A percentile compares a stretch with the other conserved stretches of the same genome.
Conservation (phyloP, 2,113 vertebrate species). For the Podilymbus podiceps region DNA sequence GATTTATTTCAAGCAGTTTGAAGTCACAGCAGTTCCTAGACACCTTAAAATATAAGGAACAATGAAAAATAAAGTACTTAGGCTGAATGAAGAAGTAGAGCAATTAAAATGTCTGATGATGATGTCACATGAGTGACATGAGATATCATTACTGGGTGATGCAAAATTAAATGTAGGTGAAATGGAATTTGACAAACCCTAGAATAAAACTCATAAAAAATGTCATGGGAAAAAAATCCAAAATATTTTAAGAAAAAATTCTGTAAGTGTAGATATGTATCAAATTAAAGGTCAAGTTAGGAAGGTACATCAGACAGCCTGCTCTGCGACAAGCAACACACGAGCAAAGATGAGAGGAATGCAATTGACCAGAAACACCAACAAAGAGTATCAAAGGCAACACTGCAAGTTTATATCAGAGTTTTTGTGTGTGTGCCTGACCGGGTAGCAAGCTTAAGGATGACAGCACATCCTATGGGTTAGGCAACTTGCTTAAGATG, state of each 20-base stretch:
- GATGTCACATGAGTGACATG: not conserved
- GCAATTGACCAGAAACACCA: not conserved
- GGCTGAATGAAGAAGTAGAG: not conserved
- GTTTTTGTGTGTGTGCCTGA: not conserved
- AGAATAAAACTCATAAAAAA: not conserved
- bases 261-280: not conserved
- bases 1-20: not conserved
- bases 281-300: not conserved
- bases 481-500: not conserved
- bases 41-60: not conserved
- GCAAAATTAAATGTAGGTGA: not conserved
- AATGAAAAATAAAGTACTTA: not conserved
- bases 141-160: not conserved
- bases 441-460: not conserved
- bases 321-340: not conserved
- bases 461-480: not conserved
- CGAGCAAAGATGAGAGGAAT: not conserved
- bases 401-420: not conserved
- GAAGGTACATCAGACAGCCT: not conserved
- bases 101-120: not conserved
- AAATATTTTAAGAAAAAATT: not conserved
- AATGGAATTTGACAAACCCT: not conserved
- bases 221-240: not conserved
- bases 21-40: not conserved
- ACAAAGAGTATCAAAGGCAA: not conserved